phyloP scores from a whole-genome alignment of 2,888 invertebrate species.

The Melipona beecheii region DNA sequence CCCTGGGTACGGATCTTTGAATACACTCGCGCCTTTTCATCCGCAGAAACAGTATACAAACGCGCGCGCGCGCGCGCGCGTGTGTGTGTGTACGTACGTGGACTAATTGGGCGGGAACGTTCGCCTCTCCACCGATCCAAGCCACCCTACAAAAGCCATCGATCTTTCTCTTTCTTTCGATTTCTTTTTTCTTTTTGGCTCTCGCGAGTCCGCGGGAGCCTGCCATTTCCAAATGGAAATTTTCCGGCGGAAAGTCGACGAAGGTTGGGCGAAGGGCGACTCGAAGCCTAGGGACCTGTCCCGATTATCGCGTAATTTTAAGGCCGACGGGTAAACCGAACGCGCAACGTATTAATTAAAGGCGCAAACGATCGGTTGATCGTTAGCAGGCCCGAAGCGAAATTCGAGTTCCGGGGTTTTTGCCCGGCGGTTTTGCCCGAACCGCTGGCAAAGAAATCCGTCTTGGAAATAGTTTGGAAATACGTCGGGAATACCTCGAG shows the following conservation, averaged over 20 bases:
- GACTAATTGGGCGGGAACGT: slow-evolving; percentile 43
- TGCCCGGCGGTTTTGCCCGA: background rate
- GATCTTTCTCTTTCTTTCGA: slow-evolving; percentile 3
- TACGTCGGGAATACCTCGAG: slow-evolving; percentile 71
- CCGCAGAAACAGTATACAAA: background rate
- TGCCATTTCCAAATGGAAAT: background rate
- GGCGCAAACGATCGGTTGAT: slow-evolving; percentile 31
- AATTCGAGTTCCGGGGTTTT: slow-evolving; percentile 34
- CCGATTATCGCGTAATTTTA: slow-evolving; percentile 30
- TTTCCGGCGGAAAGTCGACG: background rate
- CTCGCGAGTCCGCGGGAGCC: background rate
- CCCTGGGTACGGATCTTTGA: slow-evolving; percentile 18
- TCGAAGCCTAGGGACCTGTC: background rate
- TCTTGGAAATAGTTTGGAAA: slow-evolving; percentile 74
- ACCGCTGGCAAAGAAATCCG: slow-evolving; percentile 43
- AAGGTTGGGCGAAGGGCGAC: background rate
- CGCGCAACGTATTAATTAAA: slow-evolving; percentile 43
- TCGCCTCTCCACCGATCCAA: background rate
- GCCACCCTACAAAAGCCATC: slow-evolving; percentile 7
- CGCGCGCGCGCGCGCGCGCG: background rate
- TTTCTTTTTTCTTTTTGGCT: background rate
- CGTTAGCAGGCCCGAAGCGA: slow-evolving; percentile 33
- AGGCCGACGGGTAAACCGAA: slow-evolving; percentile 6
- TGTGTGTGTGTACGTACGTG: background rate
- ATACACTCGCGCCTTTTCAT: slow-evolving; percentile 33